These are phyloP conservation scores for Rhegmatorhina hoffmannsi DNA, from an alignment of 2,113 vertebrate genomes.

Conservation along the genomic window DNA sequence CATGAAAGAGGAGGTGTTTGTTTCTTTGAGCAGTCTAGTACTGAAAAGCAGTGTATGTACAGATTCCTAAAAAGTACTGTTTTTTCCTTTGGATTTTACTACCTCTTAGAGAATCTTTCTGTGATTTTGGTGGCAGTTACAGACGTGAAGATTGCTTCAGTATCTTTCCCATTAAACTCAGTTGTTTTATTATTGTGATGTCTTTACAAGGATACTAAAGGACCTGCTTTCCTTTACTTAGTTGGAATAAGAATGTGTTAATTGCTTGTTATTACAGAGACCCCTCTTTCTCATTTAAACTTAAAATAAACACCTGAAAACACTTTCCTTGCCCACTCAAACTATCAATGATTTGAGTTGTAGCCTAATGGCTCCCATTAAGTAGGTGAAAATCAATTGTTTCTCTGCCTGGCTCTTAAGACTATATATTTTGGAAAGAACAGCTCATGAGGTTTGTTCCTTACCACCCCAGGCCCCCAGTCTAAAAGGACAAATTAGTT, in stretches of 20 bases:
- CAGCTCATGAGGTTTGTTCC: neutral
- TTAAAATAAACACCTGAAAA: neutral
- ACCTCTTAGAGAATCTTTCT: neutral
- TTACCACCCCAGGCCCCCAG: neutral
- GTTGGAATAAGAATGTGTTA: neutral
- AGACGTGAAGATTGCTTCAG: neutral
- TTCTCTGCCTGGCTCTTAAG: neutral
- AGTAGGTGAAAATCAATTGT: neutral
- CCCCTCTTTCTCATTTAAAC: neutral
- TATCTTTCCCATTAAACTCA: neutral
- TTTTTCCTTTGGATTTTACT: neutral
- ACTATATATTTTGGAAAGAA: neutral
- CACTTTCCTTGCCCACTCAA: neutral
- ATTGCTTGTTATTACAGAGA: neutral
- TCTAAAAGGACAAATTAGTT: neutral
- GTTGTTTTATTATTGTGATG: neutral
- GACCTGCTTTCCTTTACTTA: neutral
- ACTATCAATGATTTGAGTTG: neutral
- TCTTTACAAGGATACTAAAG: neutral
- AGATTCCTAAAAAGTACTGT: neutral
- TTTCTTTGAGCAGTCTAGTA: neutral
- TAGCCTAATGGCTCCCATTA: neutral
- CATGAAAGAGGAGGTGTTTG: neutral
- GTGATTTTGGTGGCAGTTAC: neutral
- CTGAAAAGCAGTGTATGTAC: neutral